A percentile compares a stretch with the other conserved stretches of the same genome.
Evolutionary conservation across 2,888 invertebrate genomes (phyloP).

Genomic region (Eulithis prunata): DNA sequence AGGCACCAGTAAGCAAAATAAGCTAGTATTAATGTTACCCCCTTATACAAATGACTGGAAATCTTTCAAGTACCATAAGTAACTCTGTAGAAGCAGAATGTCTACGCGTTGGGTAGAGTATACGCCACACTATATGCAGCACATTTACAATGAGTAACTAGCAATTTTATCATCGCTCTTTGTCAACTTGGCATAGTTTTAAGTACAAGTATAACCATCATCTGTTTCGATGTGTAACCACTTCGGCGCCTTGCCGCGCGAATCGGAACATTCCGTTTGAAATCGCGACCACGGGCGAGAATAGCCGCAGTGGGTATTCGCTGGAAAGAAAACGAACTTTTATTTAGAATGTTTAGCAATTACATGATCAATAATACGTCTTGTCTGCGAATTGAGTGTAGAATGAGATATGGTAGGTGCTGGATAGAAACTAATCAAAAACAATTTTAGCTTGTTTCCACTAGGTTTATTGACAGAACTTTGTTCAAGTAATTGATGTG

Average conservation of each 20-base stretch:
- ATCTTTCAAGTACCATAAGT: no score
- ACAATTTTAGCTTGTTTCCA: no score
- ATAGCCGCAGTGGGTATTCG: conserved; percentile 89
- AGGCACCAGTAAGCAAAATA: not conserved
- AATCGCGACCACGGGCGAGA: conserved; percentile 92
- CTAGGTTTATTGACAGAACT: no score
- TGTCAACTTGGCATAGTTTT: conserved; percentile 26
- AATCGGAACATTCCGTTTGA: conserved; percentile 91
- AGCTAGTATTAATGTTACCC: not conserved
- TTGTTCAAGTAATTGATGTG: no score
- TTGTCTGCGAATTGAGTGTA: no score
- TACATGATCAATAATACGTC: no score
- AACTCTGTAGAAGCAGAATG: no score
- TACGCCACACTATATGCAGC: not conserved
- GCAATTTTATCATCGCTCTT: not conserved
- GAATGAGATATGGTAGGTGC: no score
- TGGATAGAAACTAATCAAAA: no score
- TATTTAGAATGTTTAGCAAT: not conserved
- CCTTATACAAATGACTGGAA: no score
- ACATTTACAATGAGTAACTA: not conserved
- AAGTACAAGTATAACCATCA: conserved; percentile 52
- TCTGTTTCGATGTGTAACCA: conserved; percentile 62
- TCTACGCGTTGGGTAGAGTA: no score
- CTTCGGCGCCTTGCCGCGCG: conserved; percentile 69
- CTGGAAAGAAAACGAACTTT: conserved; percentile 65